Base-by-base conservation (phyloP, 2,797 vertebrate species). In the Chelon auratus region DNA sequence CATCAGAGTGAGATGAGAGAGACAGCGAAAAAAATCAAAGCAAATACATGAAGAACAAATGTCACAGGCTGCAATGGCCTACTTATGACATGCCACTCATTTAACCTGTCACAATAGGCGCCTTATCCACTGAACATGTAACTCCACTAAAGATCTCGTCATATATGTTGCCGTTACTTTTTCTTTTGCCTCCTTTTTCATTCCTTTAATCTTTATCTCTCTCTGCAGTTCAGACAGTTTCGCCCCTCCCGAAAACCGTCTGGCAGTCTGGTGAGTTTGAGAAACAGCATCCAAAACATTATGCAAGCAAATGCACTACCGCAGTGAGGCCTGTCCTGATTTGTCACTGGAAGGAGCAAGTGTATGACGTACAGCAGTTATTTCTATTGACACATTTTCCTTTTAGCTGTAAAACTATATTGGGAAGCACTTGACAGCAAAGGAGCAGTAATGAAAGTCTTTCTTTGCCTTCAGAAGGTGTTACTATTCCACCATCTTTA, bases 221-320 rank as follows among this genome's bases (percentile, higher is more conserved):
- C 59, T 7, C 22, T 22, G 22, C 22, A 22, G 22, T 0, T 62
- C 63, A 26, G 24, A 26, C 39, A 75, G 58, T 33, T 33, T 67
- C 65, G 78, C 9, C 53, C 17, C 36, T 56, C 26, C 77, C 68
- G 84, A 89, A 87, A 85, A 65, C 75, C 77, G 82, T 65, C 70
- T 0, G 45, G 4, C 62, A 56, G 39, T 69, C 76, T 42, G 18
- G 52, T 0, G 43, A 82, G 53, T 64, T 62, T 22, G 48, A 72
- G 9, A 78, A 84, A 78, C 45, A 58, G 45, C 63, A 75, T 75
- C 62, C 66, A 75, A 7, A 77, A 70, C 65, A 51, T 68, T 63
- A 73, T 37, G 72, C 58, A 65, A 80, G 71, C 60, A 61, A 50
- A 50, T 77, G 40, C 64, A 77, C 61, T 62, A 67, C 77, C 72